These are phyloP conservation scores for Acestrorhynchus altus DNA, from an alignment of 2,797 vertebrate genomes.

Conservation along the genomic window DNA sequence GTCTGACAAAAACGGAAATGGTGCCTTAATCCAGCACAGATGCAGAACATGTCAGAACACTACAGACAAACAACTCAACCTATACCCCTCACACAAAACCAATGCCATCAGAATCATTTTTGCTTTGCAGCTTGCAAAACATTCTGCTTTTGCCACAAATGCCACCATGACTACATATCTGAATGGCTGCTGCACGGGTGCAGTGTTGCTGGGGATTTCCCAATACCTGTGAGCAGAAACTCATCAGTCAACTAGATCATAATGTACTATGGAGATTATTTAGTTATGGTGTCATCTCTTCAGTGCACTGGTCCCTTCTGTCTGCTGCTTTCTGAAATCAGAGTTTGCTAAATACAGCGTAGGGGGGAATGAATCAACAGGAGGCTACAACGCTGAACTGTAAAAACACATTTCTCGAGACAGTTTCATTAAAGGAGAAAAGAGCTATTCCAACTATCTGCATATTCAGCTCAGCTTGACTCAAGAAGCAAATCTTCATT, in stretches of 20 bases:
- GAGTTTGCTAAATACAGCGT: background rate
- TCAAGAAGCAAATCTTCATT: constrained; percentile 55
- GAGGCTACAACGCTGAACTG: constrained; percentile 8
- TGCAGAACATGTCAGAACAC: background rate
- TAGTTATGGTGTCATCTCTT: constrained; percentile 18
- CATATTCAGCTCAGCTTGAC: constrained; percentile 53
- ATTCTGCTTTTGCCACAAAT: constrained; percentile 46
- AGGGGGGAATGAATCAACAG: background rate
- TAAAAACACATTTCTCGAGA: constrained; percentile 14
- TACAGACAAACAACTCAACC: constrained; percentile 12
- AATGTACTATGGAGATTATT: background rate
- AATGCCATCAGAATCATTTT: background rate
- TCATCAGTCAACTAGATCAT: constrained; percentile 1
- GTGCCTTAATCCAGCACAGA: background rate
- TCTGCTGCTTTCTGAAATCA: background rate
- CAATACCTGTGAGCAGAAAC: constrained; percentile 3
- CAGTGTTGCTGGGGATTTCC: constrained; percentile 34
- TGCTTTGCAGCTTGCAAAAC: constrained; percentile 32
- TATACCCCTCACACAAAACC: background rate
- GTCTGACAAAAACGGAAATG: background rate
- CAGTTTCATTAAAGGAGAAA: constrained; percentile 36
- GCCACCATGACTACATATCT: constrained; percentile 34
- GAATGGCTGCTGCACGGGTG: constrained; percentile 4
- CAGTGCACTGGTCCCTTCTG: constrained; percentile 3
- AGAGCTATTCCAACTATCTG: constrained; percentile 57